phyloP scores from a whole-genome alignment of 1,140 invertebrate genomes.

The Euwallacea similis region DNA sequence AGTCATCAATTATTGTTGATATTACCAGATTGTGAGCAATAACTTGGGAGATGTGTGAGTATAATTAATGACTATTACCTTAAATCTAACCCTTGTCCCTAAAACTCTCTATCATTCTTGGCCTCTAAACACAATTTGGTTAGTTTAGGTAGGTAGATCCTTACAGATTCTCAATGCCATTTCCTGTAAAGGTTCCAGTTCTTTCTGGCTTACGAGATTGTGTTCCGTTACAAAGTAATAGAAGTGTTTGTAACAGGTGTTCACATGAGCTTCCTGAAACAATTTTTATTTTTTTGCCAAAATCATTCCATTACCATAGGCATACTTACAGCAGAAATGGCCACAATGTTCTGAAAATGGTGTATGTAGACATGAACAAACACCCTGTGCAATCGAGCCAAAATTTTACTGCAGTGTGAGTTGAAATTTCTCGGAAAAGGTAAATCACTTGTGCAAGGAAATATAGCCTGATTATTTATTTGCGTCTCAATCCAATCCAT shows the following conservation, averaged over 20 bases:
- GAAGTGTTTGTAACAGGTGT: slow-evolving; percentile 96
- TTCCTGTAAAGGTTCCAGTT: slow-evolving; percentile 83
- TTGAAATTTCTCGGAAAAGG: slow-evolving; percentile 89
- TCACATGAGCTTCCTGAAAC: slow-evolving; percentile 90
- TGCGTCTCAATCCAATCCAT: slow-evolving; percentile 96
- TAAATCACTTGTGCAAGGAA: slow-evolving; percentile 66
- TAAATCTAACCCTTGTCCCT: no score
- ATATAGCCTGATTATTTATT: slow-evolving; percentile 82
- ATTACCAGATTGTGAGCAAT: no score
- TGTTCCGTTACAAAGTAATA: slow-evolving; percentile 94
- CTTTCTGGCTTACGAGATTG: slow-evolving; percentile 80
- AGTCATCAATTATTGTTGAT: no score
- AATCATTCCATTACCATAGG: neutral
- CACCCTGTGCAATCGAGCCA: slow-evolving; percentile 88
- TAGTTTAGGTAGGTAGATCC: slow-evolving; percentile 45
- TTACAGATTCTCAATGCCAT: slow-evolving; percentile 75
- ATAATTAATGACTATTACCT: no score
- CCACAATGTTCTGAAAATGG: slow-evolving; percentile 89
- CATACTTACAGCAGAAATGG: slow-evolving; percentile 81
- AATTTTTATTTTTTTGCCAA: slow-evolving; percentile 4
- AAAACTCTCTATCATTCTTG: no score
- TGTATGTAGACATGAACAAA: slow-evolving; percentile 98
- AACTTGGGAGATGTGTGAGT: no score
- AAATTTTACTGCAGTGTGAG: slow-evolving; percentile 81
- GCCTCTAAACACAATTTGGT: neutral